Evolutionary conservation across 2,797 vertebrate genomes (phyloP).

Genomic region (Malurus leucopterus): DNA sequence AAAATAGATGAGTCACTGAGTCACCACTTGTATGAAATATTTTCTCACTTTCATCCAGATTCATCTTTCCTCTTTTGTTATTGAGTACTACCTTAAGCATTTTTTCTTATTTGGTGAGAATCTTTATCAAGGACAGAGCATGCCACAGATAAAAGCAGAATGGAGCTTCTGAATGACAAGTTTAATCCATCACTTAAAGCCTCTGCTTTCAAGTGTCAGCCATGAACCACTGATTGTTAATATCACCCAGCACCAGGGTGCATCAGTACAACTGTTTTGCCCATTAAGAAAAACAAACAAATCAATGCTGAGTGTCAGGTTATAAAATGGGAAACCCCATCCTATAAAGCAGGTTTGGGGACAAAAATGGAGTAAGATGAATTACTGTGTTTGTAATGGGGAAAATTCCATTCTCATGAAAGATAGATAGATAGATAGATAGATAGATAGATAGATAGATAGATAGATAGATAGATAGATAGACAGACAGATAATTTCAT

Average conservation of each 20-base stretch:
- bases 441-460: too few species aligned
- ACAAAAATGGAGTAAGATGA: neutral
- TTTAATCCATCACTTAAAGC: constrained; percentile 56
- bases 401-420: neutral
- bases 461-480: too few species aligned
- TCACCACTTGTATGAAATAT: constrained; percentile 26
- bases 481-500: neutral
- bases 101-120: constrained; percentile 39
- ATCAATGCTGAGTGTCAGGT: constrained; percentile 19
- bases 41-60: constrained; percentile 30
- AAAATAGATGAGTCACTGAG: constrained; percentile 46
- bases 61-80: neutral
- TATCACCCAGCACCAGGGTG: constrained; percentile 6
- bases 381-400: neutral
- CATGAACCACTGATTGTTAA: constrained; percentile 19
- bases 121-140: constrained; percentile 58
- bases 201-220: constrained; percentile 10
- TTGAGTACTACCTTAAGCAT: neutral
- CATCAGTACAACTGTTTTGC: constrained; percentile 20
- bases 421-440: neutral
- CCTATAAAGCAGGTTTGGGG: neutral
- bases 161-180: constrained; percentile 33
- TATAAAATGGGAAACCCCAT: neutral
- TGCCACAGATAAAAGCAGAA: constrained; percentile 24
- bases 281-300: constrained; percentile 55